phyloP scores from a whole-genome alignment of 2,113 vertebrate species.

The Bufo gargarizans region DNA sequence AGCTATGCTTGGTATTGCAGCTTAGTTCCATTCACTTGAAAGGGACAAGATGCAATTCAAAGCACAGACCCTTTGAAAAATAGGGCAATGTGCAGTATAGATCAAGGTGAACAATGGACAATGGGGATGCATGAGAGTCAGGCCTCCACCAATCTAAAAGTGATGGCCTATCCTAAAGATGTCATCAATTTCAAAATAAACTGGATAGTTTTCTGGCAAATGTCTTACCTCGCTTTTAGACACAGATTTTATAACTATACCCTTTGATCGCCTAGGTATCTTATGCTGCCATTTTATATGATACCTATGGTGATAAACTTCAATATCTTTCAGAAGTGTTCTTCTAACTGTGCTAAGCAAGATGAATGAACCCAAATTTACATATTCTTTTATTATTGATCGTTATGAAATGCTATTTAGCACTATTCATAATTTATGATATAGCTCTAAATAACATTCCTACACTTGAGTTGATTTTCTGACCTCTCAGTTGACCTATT shows the following conservation, averaged over 20 bases:
- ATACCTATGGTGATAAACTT: background rate
- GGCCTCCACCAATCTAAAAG: no score
- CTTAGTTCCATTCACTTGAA: no score
- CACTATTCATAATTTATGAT: conserved; percentile 20
- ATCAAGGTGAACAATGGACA: no score
- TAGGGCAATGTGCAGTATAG: no score
- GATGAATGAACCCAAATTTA: background rate
- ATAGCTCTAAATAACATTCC: conserved; percentile 10
- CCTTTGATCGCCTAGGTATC: background rate
- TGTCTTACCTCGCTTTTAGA: background rate
- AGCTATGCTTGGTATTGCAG: no score
- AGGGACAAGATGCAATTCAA: no score
- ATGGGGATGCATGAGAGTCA: no score
- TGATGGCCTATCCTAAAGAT: no score
- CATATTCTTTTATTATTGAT: conserved; percentile 1
- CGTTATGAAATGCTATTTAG: background rate
- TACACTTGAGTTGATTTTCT: conserved; percentile 5
- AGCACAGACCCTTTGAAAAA: no score
- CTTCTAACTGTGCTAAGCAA: background rate
- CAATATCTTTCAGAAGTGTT: background rate
- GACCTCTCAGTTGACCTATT: conserved; percentile 4
- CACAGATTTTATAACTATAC: background rate
- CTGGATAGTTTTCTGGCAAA: background rate
- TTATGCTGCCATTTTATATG: background rate
- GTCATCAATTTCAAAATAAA: no score